phyloP scores from a whole-genome alignment of 2,888 invertebrate genomes.

The Phlogophora meticulosa region DNA sequence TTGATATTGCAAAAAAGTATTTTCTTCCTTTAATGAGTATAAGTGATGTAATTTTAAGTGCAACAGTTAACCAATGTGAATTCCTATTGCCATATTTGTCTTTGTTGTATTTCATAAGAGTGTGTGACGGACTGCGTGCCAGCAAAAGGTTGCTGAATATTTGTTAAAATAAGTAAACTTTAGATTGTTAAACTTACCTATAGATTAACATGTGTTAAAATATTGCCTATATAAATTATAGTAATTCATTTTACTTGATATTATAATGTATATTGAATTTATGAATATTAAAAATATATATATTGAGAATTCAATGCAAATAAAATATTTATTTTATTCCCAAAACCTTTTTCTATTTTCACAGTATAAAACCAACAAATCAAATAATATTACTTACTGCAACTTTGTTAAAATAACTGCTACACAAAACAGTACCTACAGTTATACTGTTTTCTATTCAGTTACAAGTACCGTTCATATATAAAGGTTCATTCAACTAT shows the following conservation, averaged over 20 bases:
- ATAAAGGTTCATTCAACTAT: too few relatives aligned
- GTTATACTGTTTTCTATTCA: not conserved
- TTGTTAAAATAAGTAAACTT: slow-evolving; percentile 86
- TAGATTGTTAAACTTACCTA: slow-evolving; percentile 91
- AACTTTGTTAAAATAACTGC: not conserved
- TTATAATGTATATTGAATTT: slow-evolving; percentile 91
- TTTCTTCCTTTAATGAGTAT: slow-evolving; percentile 76
- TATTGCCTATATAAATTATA: slow-evolving; percentile 91
- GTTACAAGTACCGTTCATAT: too few relatives aligned
- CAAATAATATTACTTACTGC: not conserved
- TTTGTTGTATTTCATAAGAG: slow-evolving; percentile 80
- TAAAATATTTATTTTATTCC: slow-evolving; percentile 54
- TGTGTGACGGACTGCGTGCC: slow-evolving; percentile 50
- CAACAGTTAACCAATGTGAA: slow-evolving; percentile 84
- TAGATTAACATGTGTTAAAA: slow-evolving; percentile 91
- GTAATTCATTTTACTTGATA: slow-evolving; percentile 91
- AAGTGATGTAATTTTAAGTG: slow-evolving; percentile 69
- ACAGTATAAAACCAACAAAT: not conserved
- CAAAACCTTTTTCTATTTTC: not conserved
- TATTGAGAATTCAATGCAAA: slow-evolving; percentile 89
- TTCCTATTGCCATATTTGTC: slow-evolving; percentile 89
- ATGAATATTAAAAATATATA: slow-evolving; percentile 91
- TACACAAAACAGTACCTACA: not conserved
- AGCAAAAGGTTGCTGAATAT: slow-evolving; percentile 72
- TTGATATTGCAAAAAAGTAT: slow-evolving; percentile 82